Percentiles rank a stretch among this genome's conserved stretches.
phyloP scores from a whole-genome alignment of 1,140 invertebrate genomes.

The Ephestia elutella region DNA sequence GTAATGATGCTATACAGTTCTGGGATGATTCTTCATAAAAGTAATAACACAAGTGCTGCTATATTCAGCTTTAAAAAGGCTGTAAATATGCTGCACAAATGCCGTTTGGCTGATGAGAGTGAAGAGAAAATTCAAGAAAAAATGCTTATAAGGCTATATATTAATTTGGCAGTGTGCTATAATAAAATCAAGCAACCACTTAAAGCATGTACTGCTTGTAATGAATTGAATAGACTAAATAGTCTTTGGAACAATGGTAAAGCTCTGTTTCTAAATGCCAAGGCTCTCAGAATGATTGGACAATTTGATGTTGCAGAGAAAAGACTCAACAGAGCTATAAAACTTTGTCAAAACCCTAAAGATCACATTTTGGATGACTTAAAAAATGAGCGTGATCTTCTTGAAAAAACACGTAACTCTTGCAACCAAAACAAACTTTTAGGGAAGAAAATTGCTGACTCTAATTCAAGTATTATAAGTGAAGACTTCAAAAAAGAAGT shows the following conservation, averaged over 20 bases:
- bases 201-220: conserved; percentile 75
- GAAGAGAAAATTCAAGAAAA: conserved; percentile 78
- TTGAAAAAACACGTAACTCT: conserved; percentile 32
- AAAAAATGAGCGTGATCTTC: conserved; percentile 34
- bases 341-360: conserved; percentile 36
- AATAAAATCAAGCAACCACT: conserved; percentile 77
- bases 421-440: conserved; percentile 34
- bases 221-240: conserved; percentile 71
- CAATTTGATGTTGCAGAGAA: conserved; percentile 55
- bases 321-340: conserved; percentile 45
- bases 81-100: conserved; percentile 54
- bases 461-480: conserved; percentile 23
- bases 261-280: conserved; percentile 77
- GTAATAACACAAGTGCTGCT: conserved; percentile 43
- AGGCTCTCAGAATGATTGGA: conserved; percentile 75
- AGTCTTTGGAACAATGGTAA: conserved; percentile 72
- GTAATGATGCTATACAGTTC: conserved; percentile 48
- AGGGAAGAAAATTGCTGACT: conserved; percentile 14
- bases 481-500: conserved; percentile 60
- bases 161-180: conserved; percentile 82
- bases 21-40: conserved; percentile 43
- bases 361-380: conserved; percentile 21
- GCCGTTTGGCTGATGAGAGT: conserved; percentile 74
- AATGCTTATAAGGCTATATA: conserved; percentile 77
- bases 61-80: conserved; percentile 52